Conservation (phyloP, 2,888 invertebrate genomes). For the Aphodius granarius region DNA sequence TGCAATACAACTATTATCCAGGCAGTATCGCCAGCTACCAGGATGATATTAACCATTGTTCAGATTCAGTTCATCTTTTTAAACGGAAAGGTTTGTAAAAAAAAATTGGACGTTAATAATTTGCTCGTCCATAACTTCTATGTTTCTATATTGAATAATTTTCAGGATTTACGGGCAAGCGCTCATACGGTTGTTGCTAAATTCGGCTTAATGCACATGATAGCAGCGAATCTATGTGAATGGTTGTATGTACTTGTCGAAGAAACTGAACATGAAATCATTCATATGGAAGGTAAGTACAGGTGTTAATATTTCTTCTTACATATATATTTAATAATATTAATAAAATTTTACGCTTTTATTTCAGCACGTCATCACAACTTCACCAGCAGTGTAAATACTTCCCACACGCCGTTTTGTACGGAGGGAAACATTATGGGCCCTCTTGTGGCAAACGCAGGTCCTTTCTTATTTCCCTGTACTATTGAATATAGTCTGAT, state of each 20-base stretch:
- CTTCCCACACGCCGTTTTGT: constrained; percentile 36
- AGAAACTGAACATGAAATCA: constrained; percentile 87
- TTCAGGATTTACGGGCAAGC: constrained; percentile 63
- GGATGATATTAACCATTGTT: constrained; percentile 81
- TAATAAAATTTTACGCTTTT: background rate
- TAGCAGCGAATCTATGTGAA: constrained; percentile 90
- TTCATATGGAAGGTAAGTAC: constrained; percentile 60
- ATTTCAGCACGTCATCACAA: constrained; percentile 17
- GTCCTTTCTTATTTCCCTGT: constrained; percentile 93
- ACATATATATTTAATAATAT: no score
- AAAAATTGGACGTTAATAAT: background rate
- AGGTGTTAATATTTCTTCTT: background rate
- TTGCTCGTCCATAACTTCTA: background rate
- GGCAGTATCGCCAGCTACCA: constrained; percentile 80
- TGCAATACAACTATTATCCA: constrained; percentile 64
- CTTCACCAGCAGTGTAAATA: constrained; percentile 1
- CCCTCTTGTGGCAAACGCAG: constrained; percentile 84
- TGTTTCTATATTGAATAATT: constrained; percentile 7
- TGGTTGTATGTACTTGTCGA: constrained; percentile 88
- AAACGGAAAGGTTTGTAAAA: constrained; percentile 69
- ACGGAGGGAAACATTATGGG: constrained; percentile 50
- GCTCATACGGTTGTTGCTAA: constrained; percentile 73
- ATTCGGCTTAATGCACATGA: constrained; percentile 93
- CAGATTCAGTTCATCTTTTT: constrained; percentile 95
- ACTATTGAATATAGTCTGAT: constrained; percentile 94